Evolutionary conservation across 2,888 invertebrate species (phyloP), one percentile per base, ranked within the genome.

Genomic region (Drosophila suboccidentalis): DNA sequence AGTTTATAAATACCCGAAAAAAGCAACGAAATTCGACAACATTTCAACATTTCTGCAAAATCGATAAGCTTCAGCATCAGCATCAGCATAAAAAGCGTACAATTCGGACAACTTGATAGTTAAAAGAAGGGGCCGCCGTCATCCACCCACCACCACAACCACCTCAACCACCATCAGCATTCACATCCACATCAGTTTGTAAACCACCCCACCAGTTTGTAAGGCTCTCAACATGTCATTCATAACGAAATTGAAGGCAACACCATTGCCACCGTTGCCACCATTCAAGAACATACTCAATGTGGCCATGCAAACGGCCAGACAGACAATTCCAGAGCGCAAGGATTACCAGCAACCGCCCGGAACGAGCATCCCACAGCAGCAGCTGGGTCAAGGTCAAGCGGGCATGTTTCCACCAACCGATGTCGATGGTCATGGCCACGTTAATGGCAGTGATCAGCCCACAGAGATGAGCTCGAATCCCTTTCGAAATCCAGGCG

Each of bases 271-370:
- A 29, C 96, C 96, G 47, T 82, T 97, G 85, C 97, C 97, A 26
- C 96, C 96, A 39, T 90, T 96, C 73, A 95, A 95, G 91, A 96
- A 96, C 91, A 95, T 96, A 44, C 91, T 97, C 89, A 96, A 96
- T 91, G 97, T 97, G 76, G 96, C 97, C 26, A 95, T 96, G 95
- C 97, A 97, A 93, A 96, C 97, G 19, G 94, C 96, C 51, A 94
- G 96, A 84, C 96, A 97, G 91, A 94, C 95, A 89, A 95, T 97
- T 90, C 97, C 97, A 55, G 95, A 94, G 3, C 93, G 94, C 38
- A 92, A 94, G 87, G 93, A 93, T 75, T 93, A 93, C 83, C 92
- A 92, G 59, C 92, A 93, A 58, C 93, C 92, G 70, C 88, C 86
- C 26, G 90, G 89, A 34, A 74, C 76, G 44, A 75, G 76, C 13